These are phyloP conservation scores for Aix galericulata DNA, from an alignment of 2,113 vertebrate genomes.

Conservation along the genomic window DNA sequence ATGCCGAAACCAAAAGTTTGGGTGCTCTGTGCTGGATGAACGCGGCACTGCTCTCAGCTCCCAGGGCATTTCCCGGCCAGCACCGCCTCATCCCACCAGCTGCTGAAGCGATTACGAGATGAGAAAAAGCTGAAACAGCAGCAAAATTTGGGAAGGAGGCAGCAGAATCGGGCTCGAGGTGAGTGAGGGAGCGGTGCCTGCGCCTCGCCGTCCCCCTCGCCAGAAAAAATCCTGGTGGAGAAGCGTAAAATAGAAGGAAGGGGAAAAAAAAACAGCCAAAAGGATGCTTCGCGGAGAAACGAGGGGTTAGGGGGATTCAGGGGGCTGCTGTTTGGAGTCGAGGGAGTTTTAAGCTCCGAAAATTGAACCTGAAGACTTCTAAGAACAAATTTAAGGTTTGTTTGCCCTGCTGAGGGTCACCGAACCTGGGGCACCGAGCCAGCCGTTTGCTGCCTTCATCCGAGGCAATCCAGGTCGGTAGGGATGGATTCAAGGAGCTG, in stretches of 20 bases:
- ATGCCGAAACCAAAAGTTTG: background rate
- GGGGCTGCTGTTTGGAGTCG: too few species aligned
- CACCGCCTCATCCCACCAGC: slow-evolving; percentile 40
- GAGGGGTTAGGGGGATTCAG: too few species aligned
- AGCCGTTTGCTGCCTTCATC: too few species aligned
- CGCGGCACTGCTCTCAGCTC: background rate
- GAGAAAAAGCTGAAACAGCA: slow-evolving; percentile 34
- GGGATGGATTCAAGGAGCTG: too few species aligned
- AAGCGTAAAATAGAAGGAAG: background rate
- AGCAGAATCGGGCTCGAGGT: background rate
- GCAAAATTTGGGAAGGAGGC: slow-evolving; percentile 2
- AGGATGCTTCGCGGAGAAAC: too few species aligned
- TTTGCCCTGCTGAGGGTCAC: too few species aligned
- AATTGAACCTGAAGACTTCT: too few species aligned
- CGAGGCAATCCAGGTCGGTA: too few species aligned
- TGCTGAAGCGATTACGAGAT: background rate
- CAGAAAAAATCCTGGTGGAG: background rate
- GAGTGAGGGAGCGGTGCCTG: background rate
- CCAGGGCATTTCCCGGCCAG: slow-evolving; percentile 41
- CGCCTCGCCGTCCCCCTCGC: background rate
- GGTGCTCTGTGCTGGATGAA: background rate
- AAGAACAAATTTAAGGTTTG: too few species aligned
- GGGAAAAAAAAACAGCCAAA: background rate
- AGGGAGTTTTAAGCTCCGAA: too few species aligned
- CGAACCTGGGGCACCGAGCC: too few species aligned